These are phyloP conservation scores for Ovibos moschatus DNA, from an alignment of 2,113 vertebrate species.

Conservation along the genomic window DNA sequence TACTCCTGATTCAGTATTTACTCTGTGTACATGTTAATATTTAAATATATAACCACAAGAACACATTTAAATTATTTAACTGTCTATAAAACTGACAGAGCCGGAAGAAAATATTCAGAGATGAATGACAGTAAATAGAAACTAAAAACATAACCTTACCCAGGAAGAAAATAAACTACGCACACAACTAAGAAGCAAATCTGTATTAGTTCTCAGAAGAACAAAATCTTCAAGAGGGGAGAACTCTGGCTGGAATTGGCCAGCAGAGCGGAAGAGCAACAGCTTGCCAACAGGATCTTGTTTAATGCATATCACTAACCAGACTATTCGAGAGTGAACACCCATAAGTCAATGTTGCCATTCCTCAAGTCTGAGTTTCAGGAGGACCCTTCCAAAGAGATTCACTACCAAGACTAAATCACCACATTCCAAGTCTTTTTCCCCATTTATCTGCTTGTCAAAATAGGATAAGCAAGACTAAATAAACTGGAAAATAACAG, in stretches of 20 bases:
- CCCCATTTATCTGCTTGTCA: neutral
- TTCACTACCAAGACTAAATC: neutral
- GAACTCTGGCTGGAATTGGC: slow-evolving; percentile 17
- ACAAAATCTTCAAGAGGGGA: slow-evolving; percentile 34
- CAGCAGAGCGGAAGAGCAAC: neutral
- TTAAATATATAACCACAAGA: slow-evolving; percentile 41
- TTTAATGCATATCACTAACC: slow-evolving; percentile 42
- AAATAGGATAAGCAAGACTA: neutral
- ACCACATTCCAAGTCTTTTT: neutral
- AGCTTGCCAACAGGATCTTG: slow-evolving; percentile 42
- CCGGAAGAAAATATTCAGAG: slow-evolving; percentile 14
- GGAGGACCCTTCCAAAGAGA: slow-evolving; percentile 15
- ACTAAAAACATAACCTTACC: neutral
- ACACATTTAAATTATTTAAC: slow-evolving; percentile 45
- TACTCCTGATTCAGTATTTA: slow-evolving; percentile 19
- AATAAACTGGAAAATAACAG: neutral
- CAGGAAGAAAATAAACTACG: neutral
- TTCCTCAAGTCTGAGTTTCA: slow-evolving; percentile 17
- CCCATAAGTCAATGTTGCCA: slow-evolving; percentile 18
- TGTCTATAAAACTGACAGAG: slow-evolving; percentile 33
- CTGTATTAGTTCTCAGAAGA: neutral
- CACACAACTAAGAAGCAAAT: slow-evolving; percentile 20
- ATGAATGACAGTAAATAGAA: slow-evolving; percentile 44
- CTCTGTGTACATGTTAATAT: slow-evolving; percentile 29
- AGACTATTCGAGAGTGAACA: slow-evolving; percentile 37